Evolutionary conservation across 2,797 vertebrate genomes (phyloP), one percentile per base, ranked within the genome.

Genomic region (Sebastes steindachneri): DNA sequence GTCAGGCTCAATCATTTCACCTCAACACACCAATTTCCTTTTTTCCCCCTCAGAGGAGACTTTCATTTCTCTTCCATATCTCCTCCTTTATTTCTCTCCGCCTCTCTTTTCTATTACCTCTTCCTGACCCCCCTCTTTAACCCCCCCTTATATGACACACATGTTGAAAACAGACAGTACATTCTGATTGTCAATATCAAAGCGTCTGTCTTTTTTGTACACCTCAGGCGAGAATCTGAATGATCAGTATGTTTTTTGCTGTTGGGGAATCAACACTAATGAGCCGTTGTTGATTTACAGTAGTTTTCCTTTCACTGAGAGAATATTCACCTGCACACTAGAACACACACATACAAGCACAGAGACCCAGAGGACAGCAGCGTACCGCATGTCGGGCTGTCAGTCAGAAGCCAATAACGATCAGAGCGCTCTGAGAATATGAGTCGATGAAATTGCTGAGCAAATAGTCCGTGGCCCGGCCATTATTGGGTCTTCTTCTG

Each of bases 1-100:
- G 88, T 91, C 83, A 84, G 51, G 28, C 79, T 90, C 73, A 86
- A 90, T 88, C 73, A 84, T 86, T 89, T 77, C 78, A 81, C 41
- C 65, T 62, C 75, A 68, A 72, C 79, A 80, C 68, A 77, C 29
- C 86, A 78, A 79, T 85, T 78, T 86, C 76, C 67, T 75, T 51
- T 35, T 69, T 33, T 35, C 25, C n/a, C n/a, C 77, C 80, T 75
- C 64, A 45, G 68, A 80, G 78, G 64, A 57, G 77, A 73, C 68
- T 79, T 84, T 88, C 62, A 82, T 87, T 80, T 86, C 58, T 82
- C 53, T 78, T 79, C 79, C 45, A 65, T 67, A 54, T 26, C 69
- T 62, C 76, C 25, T 51, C 10, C 45, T 63, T 54, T 60, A 48
- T 75, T 80, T 79, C 57, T 83, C 21, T 48, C 68, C 11, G 1